Percentiles rank a stretch among this genome's conserved stretches.
Conservation (phyloP, 2,888 invertebrate genomes). For the Watsonalla cultraria region DNA sequence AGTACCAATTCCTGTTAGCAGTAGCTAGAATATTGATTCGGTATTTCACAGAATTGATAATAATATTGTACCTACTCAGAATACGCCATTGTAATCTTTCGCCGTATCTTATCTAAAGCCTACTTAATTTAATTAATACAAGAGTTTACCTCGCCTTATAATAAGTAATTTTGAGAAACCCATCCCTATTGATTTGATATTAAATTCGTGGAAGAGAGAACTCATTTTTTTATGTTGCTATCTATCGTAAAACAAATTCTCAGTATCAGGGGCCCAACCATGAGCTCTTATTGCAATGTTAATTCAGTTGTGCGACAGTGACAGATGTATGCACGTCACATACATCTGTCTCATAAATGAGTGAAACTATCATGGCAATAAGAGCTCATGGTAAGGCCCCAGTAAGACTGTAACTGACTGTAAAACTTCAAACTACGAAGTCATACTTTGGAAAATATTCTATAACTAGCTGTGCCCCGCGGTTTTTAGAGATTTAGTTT, state of each 20-base stretch:
- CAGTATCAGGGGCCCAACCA: too few relatives aligned
- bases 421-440: too few relatives aligned
- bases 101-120: conserved; percentile 2
- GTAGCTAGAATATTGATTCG: conserved; percentile 27
- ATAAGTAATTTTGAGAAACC: background rate
- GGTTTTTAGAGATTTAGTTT: too few relatives aligned
- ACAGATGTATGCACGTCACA: too few relatives aligned
- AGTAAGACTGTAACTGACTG: too few relatives aligned
- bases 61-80: conserved; percentile 5
- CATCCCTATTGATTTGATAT: background rate
- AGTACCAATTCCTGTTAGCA: conserved; percentile 29
- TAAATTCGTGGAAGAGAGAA: background rate
- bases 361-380: too few relatives aligned
- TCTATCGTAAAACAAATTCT: background rate
- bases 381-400: too few relatives aligned
- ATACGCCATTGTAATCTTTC: background rate
- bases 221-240: background rate
- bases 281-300: too few relatives aligned
- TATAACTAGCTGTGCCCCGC: too few relatives aligned
- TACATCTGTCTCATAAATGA: too few relatives aligned
- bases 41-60: conserved; percentile 33
- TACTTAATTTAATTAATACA: conserved; percentile 2
- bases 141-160: background rate
- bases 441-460: too few relatives aligned
- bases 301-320: too few relatives aligned